A percentile compares a stretch with the other conserved stretches of the same genome.
These are phyloP conservation scores for Chironomus tepperi DNA, from an alignment of 1,140 invertebrate genomes.

Conservation along the genomic window DNA sequence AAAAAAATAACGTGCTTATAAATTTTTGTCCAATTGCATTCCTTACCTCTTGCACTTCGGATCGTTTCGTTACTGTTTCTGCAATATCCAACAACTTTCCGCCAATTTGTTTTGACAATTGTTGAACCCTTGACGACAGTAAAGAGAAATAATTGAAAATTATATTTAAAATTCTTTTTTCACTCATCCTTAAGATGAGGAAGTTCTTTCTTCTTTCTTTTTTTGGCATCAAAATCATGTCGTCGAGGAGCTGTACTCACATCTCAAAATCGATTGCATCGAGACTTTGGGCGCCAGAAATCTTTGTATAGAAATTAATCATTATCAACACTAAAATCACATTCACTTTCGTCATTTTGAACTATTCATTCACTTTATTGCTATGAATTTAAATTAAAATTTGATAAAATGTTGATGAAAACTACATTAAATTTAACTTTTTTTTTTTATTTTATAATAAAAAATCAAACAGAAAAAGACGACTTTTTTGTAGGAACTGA, in stretches of 20 bases:
- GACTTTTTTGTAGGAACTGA: background rate
- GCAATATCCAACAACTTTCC: background rate
- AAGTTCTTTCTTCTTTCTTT: too few species aligned
- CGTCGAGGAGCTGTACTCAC: background rate
- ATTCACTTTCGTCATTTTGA: conserved; percentile 8
- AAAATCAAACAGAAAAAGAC: background rate
- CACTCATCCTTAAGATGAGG: background rate
- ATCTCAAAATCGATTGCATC: background rate
- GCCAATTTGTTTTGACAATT: conserved; percentile 2
- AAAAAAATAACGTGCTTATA: background rate
- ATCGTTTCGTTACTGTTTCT: background rate
- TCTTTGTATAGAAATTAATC: conserved; percentile 1
- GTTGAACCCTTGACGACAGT: background rate
- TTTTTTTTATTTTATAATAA: background rate
- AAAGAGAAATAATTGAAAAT: background rate
- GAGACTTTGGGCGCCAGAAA: conserved; percentile 11
- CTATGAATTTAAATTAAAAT: background rate
- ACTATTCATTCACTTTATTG: conserved; percentile 8
- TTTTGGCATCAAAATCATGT: too few species aligned
- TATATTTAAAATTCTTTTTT: too few species aligned
- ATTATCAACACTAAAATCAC: conserved; percentile 13
- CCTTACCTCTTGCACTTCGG: background rate
- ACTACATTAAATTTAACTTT: conserved; percentile 6
- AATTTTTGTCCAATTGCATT: too few species aligned
- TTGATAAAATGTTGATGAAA: background rate